phyloP scores from a whole-genome alignment of 2,797 vertebrate genomes.

The Siniperca scherzeri region DNA sequence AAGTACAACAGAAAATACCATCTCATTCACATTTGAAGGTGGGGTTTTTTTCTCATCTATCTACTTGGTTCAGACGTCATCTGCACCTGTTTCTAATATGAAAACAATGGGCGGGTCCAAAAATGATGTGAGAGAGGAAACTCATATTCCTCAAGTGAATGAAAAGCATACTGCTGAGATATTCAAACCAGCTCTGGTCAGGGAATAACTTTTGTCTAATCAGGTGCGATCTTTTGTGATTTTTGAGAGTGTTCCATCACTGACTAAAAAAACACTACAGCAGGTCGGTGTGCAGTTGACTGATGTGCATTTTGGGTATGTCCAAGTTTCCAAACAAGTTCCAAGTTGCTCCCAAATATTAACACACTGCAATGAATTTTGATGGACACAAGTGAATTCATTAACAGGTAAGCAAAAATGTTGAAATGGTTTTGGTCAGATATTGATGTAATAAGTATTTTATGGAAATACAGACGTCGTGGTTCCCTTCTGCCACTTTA shows the following conservation, averaged over 20 bases:
- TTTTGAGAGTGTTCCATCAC: not conserved
- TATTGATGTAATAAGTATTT: not conserved
- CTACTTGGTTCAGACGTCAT: not conserved
- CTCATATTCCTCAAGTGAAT: slow-evolving; percentile 33
- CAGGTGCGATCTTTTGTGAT: slow-evolving; percentile 1
- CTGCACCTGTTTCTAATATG: slow-evolving; percentile 50
- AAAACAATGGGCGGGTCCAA: slow-evolving; percentile 13
- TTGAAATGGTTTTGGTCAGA: not conserved
- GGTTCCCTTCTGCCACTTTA: no score
- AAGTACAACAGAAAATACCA: not conserved
- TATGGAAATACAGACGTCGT: not conserved
- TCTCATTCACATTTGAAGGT: not conserved
- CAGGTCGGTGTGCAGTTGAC: not conserved
- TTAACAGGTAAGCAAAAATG: not conserved
- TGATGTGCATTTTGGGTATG: not conserved
- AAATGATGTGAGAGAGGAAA: slow-evolving; percentile 44
- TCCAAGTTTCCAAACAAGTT: slow-evolving; percentile 8
- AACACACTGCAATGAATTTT: not conserved
- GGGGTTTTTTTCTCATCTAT: not conserved
- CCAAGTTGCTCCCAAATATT: not conserved
- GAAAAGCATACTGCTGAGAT: slow-evolving; percentile 33
- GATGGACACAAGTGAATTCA: not conserved
- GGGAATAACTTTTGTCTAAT: slow-evolving; percentile 8
- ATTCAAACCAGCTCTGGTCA: slow-evolving; percentile 14
- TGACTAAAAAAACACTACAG: not conserved